These are phyloP conservation scores for Rhodinocichla rosea DNA, from an alignment of 2,113 vertebrate genomes.

Conservation along the genomic window DNA sequence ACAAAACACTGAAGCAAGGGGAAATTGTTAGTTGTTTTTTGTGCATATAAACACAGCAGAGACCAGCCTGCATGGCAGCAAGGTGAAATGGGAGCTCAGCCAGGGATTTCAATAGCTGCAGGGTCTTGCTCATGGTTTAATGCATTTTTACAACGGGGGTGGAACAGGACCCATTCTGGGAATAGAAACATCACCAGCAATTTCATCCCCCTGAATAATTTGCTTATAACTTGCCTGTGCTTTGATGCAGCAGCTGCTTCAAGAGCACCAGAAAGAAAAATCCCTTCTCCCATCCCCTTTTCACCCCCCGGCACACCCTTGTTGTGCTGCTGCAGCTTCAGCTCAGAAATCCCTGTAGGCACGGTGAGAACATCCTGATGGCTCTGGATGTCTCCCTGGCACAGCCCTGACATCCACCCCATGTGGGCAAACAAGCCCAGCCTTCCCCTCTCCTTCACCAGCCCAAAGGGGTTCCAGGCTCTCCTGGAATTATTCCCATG, in stretches of 20 bases:
- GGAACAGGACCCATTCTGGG: not conserved
- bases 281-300: not conserved
- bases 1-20: not conserved
- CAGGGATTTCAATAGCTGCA: not conserved
- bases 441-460: not conserved
- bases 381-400: not conserved
- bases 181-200: not conserved
- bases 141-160: not conserved
- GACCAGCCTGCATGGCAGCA: not conserved
- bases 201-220: not conserved
- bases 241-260: conserved; percentile 9
- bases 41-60: not conserved
- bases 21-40: not conserved
- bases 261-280: not conserved
- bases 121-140: not conserved
- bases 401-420: not conserved
- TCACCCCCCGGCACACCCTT: not conserved
- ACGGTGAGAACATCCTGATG: not conserved
- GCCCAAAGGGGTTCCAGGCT: not conserved
- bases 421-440: not conserved
- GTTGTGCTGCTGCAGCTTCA: not conserved
- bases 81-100: not conserved
- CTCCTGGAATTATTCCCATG: not conserved
- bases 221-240: not conserved
- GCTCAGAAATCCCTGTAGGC: not conserved